phyloP scores from a whole-genome alignment of 2,888 invertebrate genomes.

The Trisateles emortualis region DNA sequence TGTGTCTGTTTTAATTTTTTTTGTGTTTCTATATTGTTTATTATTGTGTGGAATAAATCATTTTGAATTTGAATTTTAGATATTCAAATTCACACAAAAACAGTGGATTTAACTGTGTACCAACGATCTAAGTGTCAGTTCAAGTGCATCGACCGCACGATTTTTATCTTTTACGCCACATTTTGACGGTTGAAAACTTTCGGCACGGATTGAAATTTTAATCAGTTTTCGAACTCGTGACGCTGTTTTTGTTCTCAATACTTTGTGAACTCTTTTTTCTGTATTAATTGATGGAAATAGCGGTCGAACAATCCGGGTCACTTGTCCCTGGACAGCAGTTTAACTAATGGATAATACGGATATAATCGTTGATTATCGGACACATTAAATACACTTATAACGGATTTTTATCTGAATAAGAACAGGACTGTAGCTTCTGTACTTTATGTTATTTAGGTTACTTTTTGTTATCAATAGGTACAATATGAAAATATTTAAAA shows the following conservation, averaged over 20 bases:
- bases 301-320: slow-evolving; percentile 25
- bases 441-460: background rate
- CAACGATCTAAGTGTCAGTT: slow-evolving; percentile 25
- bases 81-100: slow-evolving; percentile 11
- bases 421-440: slow-evolving; percentile 5
- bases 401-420: slow-evolving; percentile 5
- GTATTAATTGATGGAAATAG: slow-evolving; percentile 44
- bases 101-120: slow-evolving; percentile 14
- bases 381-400: slow-evolving; percentile 29
- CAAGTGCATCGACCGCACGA: slow-evolving; percentile 74
- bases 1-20: too few species aligned
- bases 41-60: too few species aligned
- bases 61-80: slow-evolving; percentile 12
- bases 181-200: slow-evolving; percentile 71
- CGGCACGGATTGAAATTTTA: slow-evolving; percentile 73
- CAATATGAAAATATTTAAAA: too few species aligned
- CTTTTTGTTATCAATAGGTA: too few species aligned
- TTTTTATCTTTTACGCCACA: slow-evolving; percentile 73
- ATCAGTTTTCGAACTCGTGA: slow-evolving; percentile 71
- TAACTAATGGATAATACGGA: slow-evolving; percentile 19
- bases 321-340: slow-evolving; percentile 13
- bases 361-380: slow-evolving; percentile 23
- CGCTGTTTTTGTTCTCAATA: slow-evolving; percentile 49
- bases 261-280: slow-evolving; percentile 42
- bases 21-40: too few species aligned